Percentiles rank a stretch among this genome's conserved stretches.
These are phyloP conservation scores for Heliocidaris erythrogramma DNA, from an alignment of 35 echinoderm and acorn worm genomes.

Conservation along the genomic window DNA sequence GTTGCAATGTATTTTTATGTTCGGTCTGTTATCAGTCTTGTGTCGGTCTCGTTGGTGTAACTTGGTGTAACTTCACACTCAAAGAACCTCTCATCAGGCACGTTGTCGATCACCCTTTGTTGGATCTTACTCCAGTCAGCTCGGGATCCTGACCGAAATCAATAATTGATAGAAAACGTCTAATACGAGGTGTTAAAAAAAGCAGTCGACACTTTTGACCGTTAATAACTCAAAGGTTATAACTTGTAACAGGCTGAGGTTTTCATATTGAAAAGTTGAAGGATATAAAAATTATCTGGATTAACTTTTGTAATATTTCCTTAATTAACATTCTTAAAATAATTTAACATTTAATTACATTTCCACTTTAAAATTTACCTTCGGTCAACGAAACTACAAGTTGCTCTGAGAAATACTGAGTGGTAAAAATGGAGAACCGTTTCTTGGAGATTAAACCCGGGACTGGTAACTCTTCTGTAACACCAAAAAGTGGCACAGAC, in stretches of 20 bases:
- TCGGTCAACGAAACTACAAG: constrained; percentile 86
- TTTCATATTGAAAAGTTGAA: too few relatives aligned
- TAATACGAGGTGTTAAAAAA: not conserved
- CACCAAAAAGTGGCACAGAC: too few relatives aligned
- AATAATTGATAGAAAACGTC: not conserved
- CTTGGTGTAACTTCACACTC: constrained; percentile 77
- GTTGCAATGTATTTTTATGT: too few relatives aligned
- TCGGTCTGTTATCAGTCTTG: too few relatives aligned
- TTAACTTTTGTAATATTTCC: too few relatives aligned
- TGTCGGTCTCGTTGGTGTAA: too few relatives aligned
- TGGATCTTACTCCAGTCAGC: constrained; percentile 61
- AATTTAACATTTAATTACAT: too few relatives aligned
- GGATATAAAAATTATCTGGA: too few relatives aligned
- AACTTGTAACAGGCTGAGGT: too few relatives aligned
- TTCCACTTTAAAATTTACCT: constrained; percentile 40
- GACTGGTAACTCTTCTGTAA: constrained; percentile 67
- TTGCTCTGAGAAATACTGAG: constrained; percentile 86
- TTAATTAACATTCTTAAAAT: too few relatives aligned
- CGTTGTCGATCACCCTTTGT: constrained; percentile 60
- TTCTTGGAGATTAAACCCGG: constrained; percentile 16
- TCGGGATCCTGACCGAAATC: constrained; percentile 7
- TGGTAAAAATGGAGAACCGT: constrained; percentile 75
- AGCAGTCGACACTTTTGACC: too few relatives aligned
- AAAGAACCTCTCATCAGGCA: constrained; percentile 71
- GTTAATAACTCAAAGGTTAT: too few relatives aligned